Conservation (phyloP, 2,888 invertebrate genomes). For the Lithophane socia region DNA sequence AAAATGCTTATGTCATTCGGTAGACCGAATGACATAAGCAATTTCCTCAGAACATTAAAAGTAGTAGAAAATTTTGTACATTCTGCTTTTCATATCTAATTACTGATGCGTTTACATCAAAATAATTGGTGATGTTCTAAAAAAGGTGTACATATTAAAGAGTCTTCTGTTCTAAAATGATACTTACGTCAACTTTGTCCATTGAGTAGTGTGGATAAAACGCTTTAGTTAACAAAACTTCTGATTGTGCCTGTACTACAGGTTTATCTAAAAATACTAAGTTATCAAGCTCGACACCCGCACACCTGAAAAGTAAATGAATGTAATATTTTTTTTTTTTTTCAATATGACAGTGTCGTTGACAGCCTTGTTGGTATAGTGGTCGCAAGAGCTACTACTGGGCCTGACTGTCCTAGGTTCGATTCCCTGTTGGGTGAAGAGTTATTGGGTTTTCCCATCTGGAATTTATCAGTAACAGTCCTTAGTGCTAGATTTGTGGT, state of each 20-base stretch:
- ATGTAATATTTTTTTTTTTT: background rate
- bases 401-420: too few species aligned
- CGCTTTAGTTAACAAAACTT: slow-evolving; percentile 58
- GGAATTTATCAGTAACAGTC: too few species aligned
- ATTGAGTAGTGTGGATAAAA: slow-evolving; percentile 70
- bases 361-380: too few species aligned
- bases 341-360: background rate
- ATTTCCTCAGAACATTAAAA: too few species aligned
- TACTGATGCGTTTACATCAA: background rate
- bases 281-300: slow-evolving; percentile 69
- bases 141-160: background rate
- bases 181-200: slow-evolving; percentile 70
- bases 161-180: background rate
- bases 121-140: background rate
- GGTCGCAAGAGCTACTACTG: too few species aligned
- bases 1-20: background rate
- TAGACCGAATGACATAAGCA: too few species aligned
- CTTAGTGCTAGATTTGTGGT: too few species aligned
- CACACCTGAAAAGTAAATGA: slow-evolving; percentile 64
- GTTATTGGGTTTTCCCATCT: too few species aligned
- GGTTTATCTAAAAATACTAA: slow-evolving; percentile 68
- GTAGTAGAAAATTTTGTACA: background rate
- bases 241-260: slow-evolving; percentile 50
- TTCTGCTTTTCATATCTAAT: background rate
- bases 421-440: too few species aligned